Conservation (phyloP, 2,888 invertebrate species). For the Lycaena phlaeas region DNA sequence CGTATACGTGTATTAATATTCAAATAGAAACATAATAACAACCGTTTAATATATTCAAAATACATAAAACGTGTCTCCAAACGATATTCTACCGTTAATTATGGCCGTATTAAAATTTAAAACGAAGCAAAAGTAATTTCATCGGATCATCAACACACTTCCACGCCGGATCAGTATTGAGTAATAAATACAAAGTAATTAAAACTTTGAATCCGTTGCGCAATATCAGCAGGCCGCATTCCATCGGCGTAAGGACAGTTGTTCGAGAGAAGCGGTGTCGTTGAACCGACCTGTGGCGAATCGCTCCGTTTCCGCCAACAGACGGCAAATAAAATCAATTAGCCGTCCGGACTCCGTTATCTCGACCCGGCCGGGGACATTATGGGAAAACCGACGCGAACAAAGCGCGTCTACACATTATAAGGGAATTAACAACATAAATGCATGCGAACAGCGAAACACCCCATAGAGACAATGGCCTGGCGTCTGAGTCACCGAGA, state of each 20-base stretch:
- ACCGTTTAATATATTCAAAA: neutral
- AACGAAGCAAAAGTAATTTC: neutral
- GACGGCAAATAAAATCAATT: constrained; percentile 52
- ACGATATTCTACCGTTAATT: neutral
- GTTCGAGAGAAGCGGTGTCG: constrained; percentile 42
- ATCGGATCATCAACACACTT: neutral
- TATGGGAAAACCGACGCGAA: constrained; percentile 20
- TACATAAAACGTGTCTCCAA: neutral
- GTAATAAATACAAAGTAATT: neutral
- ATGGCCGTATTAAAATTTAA: neutral
- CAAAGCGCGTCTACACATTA: constrained; percentile 15
- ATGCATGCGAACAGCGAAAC: constrained; percentile 9
- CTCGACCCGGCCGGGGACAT: constrained; percentile 20
- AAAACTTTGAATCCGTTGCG: constrained; percentile 16
- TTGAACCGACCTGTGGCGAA: constrained; percentile 55
- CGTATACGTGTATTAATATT: too few relatives aligned
- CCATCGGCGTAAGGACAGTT: constrained; percentile 34
- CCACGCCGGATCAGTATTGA: neutral
- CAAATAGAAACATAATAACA: neutral
- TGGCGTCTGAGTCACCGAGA: constrained; percentile 43
- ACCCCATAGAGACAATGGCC: constrained; percentile 17
- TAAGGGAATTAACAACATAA: constrained; percentile 12
- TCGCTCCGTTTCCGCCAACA: constrained; percentile 47
- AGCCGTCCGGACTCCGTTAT: constrained; percentile 37
- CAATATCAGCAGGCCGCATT: constrained; percentile 36